Conservation (phyloP, 2,797 vertebrate genomes). For the Sylvilagus floridanus region DNA sequence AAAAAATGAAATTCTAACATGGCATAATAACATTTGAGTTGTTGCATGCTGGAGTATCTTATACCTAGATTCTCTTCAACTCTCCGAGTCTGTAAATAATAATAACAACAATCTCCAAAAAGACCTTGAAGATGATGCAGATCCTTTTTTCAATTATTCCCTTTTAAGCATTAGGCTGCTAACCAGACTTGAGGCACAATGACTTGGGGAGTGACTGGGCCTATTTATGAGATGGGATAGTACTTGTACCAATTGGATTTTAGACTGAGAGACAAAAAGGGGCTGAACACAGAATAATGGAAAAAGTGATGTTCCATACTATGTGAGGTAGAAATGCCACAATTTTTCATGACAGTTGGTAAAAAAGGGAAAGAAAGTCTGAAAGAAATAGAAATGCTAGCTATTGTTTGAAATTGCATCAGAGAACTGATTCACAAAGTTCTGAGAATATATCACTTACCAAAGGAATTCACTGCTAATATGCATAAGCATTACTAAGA, state of each 20-base stretch:
- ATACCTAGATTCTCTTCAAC: not conserved
- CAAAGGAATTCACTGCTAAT: not conserved
- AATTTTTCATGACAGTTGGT: not conserved
- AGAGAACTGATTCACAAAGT: not conserved
- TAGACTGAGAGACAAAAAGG: not conserved
- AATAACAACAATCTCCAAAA: not conserved
- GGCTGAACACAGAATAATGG: not conserved
- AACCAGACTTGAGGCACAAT: not conserved
- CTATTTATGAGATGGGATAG: not conserved
- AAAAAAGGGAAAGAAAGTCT: not conserved
- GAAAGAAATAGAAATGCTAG: not conserved
- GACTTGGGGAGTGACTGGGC: not conserved
- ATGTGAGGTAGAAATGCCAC: not conserved
- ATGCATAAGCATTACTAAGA: not conserved
- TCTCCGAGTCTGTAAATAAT: not conserved
- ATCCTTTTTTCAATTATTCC: not conserved
- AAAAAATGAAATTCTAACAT: not conserved
- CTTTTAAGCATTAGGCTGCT: not conserved
- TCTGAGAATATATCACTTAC: not conserved
- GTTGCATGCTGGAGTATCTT: not conserved
- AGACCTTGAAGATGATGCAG: not conserved
- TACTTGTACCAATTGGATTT: not conserved
- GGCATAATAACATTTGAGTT: not conserved
- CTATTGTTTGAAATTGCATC: not conserved
- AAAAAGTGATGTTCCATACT: not conserved